Evolutionary conservation across 1,140 invertebrate species (phyloP).

Genomic region (Neodiprion pinetum): DNA sequence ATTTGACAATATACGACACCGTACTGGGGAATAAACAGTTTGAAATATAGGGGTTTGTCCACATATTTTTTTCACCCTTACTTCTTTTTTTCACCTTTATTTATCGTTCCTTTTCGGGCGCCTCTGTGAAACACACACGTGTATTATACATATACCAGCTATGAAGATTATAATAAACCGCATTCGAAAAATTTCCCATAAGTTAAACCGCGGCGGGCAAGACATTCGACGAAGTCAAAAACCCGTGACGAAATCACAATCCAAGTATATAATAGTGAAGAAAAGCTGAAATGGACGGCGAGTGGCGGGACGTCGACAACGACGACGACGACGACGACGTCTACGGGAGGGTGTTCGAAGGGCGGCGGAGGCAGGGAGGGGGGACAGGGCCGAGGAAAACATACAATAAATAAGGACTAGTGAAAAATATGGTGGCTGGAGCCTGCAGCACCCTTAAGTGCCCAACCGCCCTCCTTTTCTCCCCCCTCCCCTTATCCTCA

Average conservation of each 20-base stretch:
- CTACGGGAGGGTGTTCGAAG: too few relatives aligned
- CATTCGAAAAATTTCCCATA: conserved; percentile 6
- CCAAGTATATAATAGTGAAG: conserved; percentile 33
- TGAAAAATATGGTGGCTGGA: conserved; percentile 52
- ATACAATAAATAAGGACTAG: conserved; percentile 51
- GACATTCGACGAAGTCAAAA: conserved; percentile 39
- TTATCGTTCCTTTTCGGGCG: background rate
- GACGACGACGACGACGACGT: background rate
- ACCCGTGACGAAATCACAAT: conserved; percentile 53
- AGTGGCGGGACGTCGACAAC: too few relatives aligned
- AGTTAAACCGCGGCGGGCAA: background rate
- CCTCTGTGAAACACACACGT: background rate
- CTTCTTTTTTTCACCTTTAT: too few relatives aligned
- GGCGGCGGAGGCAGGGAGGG: conserved; percentile 21
- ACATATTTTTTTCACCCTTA: too few relatives aligned
- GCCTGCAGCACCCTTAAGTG: conserved; percentile 49
- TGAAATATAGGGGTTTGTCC: too few relatives aligned
- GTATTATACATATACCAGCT: too few relatives aligned
- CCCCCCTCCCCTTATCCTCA: background rate
- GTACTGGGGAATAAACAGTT: too few relatives aligned
- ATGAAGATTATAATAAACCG: too few relatives aligned
- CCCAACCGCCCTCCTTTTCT: conserved; percentile 45
- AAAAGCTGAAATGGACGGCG: conserved; percentile 7
- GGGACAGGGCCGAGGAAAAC: conserved; percentile 36
- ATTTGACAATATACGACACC: too few relatives aligned